Evolutionary conservation across 2,113 vertebrate species (phyloP), one percentile per base, ranked within the genome.

Genomic region (Macrotis lagotis): DNA sequence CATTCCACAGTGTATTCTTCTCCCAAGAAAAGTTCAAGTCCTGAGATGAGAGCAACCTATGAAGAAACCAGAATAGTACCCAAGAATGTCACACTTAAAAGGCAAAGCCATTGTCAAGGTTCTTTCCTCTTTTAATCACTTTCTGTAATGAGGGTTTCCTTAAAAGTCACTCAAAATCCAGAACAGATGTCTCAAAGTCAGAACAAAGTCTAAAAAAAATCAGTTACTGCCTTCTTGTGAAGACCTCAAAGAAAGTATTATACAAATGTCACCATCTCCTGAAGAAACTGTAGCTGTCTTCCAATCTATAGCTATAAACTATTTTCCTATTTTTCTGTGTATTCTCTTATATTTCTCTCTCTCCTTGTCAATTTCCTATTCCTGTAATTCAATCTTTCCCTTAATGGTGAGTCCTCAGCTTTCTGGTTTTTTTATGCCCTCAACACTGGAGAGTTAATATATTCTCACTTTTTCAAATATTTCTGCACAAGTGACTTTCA

Each of bases 11-110:
- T 96, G 37, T 98, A 97, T 4, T 89, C 59, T 90, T 92, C 92
- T 94, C 97, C 97, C 93, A 98, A 83, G 26, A 3, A 14, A 51
- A 98, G 97, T 22, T 59, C 1, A 3, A 97, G 90, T 0, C 93
- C 91, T 48, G 93, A 96, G 92, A 98, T 97, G 48, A 93, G 14
- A n/a, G 97, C 97, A 5, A 98, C 96, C 97, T 98, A 51, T 11
- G 48, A 14, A 44, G 37, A 48, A 83, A 91, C 3, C 37, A 11
- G 3, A 66, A 7, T 37, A 90, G n/a, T 26, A 55, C 51, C 52
- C 94, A 74, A 49, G 6, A 95, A 92, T 91, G 48, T 59, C 9
- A 94, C 31, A n/a, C 26, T 95, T 31, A 47, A 25, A 44, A 83
- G 6, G 47, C 28, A 59, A 49, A 95, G 37, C 9, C 2, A 90